Percentiles rank a stretch among this genome's conserved stretches.
phyloP scores from a whole-genome alignment of 2,113 vertebrate species.

The Archilochus colubris region DNA sequence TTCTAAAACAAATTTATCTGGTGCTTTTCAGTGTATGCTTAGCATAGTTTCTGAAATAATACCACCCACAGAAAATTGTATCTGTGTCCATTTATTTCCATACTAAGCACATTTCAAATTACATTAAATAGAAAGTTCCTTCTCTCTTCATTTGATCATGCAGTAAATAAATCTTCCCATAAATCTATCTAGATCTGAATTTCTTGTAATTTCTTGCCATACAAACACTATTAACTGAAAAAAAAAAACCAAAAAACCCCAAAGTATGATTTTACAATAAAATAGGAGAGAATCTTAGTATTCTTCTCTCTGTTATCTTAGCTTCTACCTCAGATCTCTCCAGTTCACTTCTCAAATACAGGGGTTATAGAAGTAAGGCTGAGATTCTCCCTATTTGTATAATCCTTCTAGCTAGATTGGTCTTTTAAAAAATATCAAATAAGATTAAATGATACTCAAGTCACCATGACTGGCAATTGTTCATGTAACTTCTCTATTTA shows the following conservation, averaged over 20 bases:
- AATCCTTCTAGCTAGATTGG: neutral
- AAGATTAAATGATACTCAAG: neutral
- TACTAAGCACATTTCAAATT: neutral
- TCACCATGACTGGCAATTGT: neutral
- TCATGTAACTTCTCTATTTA: neutral
- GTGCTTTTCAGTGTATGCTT: neutral
- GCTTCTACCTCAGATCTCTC: neutral
- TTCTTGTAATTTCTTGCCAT: neutral
- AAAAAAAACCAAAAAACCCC: neutral
- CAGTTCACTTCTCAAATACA: neutral
- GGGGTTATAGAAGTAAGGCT: neutral
- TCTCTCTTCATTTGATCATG: neutral
- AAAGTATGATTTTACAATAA: constrained; percentile 14
- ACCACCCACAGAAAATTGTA: neutral
- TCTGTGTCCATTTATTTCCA: neutral
- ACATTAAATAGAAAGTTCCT: neutral
- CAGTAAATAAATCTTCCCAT: neutral
- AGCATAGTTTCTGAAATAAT: neutral
- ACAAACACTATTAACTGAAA: neutral
- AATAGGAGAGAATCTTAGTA: neutral
- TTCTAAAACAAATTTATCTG: neutral
- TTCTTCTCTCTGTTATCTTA: neutral
- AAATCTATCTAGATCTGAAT: neutral
- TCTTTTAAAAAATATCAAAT: neutral
- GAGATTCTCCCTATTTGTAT: neutral